Percentiles rank a stretch among this genome's conserved stretches.
Evolutionary conservation across 2,888 invertebrate species (phyloP).

Genomic region (Noctua fimbriata): DNA sequence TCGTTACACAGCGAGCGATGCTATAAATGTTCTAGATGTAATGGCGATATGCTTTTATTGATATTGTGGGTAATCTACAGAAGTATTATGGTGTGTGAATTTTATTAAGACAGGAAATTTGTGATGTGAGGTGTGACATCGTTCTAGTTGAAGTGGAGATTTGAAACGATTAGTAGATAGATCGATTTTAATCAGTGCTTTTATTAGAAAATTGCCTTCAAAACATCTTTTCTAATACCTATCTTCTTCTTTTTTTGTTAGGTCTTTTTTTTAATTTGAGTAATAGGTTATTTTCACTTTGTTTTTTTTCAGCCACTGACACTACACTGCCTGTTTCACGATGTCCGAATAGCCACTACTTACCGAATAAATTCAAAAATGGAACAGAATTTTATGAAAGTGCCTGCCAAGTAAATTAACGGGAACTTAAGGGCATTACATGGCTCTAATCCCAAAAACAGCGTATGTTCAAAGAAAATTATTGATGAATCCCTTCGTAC

Average conservation of each 20-base stretch:
- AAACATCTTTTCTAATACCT: background rate
- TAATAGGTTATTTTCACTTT: no score
- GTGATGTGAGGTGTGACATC: background rate
- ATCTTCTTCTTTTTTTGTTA: background rate
- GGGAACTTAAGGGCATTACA: no score
- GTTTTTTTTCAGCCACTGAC: no score
- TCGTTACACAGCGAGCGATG: slow-evolving; percentile 55
- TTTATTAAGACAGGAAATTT: background rate
- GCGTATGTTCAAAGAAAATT: no score
- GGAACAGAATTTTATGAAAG: no score
- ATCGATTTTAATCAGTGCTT: background rate
- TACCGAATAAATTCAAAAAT: no score
- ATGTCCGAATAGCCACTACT: no score
- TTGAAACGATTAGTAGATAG: background rate
- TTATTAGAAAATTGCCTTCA: background rate
- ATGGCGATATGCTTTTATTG: slow-evolving; percentile 55
- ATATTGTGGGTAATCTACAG: slow-evolving; percentile 43
- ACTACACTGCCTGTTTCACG: no score
- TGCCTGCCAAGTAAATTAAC: no score
- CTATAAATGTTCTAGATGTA: slow-evolving; percentile 58
- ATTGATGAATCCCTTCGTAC: no score
- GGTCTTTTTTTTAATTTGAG: background rate
- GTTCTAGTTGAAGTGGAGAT: slow-evolving; percentile 2
- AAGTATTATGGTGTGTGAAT: slow-evolving; percentile 31
- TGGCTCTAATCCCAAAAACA: no score